Conservation (phyloP, 2,888 invertebrate genomes). For the Allygus modestus region DNA sequence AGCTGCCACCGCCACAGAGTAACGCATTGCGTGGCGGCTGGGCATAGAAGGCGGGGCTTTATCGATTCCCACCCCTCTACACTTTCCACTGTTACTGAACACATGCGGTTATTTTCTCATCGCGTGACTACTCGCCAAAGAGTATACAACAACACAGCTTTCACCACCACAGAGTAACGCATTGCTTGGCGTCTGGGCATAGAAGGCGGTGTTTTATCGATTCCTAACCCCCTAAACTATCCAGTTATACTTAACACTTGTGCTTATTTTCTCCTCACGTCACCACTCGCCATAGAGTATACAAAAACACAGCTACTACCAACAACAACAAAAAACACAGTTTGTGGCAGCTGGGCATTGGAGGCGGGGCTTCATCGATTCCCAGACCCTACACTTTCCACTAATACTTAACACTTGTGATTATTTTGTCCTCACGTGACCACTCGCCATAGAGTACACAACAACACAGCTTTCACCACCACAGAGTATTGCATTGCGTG, state of each 20-base stretch:
- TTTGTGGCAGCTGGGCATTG: neutral
- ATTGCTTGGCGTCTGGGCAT: slow-evolving; percentile 2
- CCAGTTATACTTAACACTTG: slow-evolving; percentile 5
- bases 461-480: neutral
- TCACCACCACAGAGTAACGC: neutral
- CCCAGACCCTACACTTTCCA: neutral
- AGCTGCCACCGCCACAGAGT: neutral
- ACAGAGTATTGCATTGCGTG: neutral
- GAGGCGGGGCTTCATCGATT: slow-evolving; percentile 37
- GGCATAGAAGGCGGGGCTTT: slow-evolving; percentile 33
- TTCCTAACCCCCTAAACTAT: slow-evolving; percentile 2
- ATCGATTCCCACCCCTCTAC: slow-evolving; percentile 4
- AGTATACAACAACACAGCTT: neutral
- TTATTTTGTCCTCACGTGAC: no score
- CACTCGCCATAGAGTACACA: neutral
- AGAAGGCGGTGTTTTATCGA: slow-evolving; percentile 31
- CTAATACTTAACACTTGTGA: neutral
- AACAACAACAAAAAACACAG: neutral
- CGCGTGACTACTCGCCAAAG: slow-evolving; percentile 1
- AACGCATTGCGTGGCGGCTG: slow-evolving; percentile 13
- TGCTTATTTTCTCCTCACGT: neutral
- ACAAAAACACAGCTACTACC: neutral
- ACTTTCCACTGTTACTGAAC: slow-evolving; percentile 12
- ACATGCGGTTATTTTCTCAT: neutral
- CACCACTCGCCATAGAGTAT: neutral